Base-by-base conservation (phyloP, 1,140 invertebrate species). In the Drosophila lacertosa region DNA sequence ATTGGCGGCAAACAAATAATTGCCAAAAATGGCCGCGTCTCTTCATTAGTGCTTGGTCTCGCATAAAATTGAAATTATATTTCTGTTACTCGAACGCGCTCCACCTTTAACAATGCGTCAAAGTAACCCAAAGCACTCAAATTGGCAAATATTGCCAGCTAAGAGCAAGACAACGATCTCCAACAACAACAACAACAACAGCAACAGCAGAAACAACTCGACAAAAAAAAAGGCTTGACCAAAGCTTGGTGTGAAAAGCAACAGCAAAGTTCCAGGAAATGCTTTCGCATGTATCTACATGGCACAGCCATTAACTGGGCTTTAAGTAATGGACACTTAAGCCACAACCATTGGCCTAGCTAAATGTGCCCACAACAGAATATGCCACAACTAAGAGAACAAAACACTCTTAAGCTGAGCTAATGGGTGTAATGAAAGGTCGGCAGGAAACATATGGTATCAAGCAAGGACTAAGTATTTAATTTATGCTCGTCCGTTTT, bases 71-170 rank as follows among this genome's bases (percentile, higher is more conserved):
- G 59, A 80, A 75, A 86, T 70, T 70, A 74, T 51, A 80, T 74
- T 59, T 74, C 32, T 63, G 58, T 54, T 35, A 26, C 57, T 22
- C 3, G 35, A 24, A 39, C 45, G 37, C 37, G 66, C 26, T 55
- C 60, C 24, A 73, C 48, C 57, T 73, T 73, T 40, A 70, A 63
- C 58, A 82, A 45, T 60, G 59, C 72, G 67, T 74, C 64, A 70
- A 77, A 77, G 77, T 77, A 74, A 77, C 69, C 73, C 62, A 67
- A 81, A 86, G 73, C 81, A 84, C 81, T 84, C 73, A 84, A 70
- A 64, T 77, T 75, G 73, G 65, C 58, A 84, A 84, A 84, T 35
- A 72, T 55, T 67, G 69, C 42, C 68, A 70, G 26, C 48, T 57
- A 76, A 76, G 57, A 40, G 60, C 42, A 64, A 54, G 55, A 51